A percentile compares a stretch with the other conserved stretches of the same genome.
These are phyloP conservation scores for Cynocephalus volans DNA, from an alignment of 2,113 vertebrate genomes.

Conservation along the genomic window DNA sequence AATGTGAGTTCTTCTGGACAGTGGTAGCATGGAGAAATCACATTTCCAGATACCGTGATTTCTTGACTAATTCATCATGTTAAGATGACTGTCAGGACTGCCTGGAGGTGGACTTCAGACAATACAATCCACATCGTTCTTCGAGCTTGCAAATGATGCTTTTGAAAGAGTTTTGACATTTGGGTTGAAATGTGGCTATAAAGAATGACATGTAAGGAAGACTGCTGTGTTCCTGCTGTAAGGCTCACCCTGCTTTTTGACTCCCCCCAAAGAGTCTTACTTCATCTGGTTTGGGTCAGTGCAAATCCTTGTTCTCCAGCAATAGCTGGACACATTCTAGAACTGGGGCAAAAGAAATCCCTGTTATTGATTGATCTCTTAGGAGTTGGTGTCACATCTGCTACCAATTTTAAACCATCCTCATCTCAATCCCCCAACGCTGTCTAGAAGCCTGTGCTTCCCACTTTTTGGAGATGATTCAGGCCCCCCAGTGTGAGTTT, in stretches of 20 bases:
- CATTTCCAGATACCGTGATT: neutral
- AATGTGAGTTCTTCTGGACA: neutral
- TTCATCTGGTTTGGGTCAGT: neutral
- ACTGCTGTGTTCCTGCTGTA: neutral
- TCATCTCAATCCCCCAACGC: rapidly evolving
- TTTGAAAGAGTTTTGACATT: neutral
- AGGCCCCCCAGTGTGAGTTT: neutral
- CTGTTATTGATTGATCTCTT: neutral
- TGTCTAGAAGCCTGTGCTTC: neutral
- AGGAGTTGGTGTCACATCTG: rapidly evolving
- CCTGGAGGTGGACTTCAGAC: neutral
- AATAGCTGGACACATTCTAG: neutral
- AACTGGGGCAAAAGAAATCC: neutral
- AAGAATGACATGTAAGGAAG: neutral
- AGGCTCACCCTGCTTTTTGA: neutral
- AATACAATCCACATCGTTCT: neutral
- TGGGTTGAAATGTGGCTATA: neutral
- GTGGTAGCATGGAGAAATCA: neutral
- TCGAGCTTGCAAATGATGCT: neutral
- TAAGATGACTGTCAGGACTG: neutral
- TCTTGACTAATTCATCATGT: neutral
- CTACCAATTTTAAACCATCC: neutral
- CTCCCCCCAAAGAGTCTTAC: neutral
- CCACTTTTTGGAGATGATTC: neutral
- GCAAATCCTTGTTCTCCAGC: neutral